These are phyloP conservation scores for Bombyx mori DNA, from an alignment of 1,140 invertebrate species.

Conservation along the genomic window DNA sequence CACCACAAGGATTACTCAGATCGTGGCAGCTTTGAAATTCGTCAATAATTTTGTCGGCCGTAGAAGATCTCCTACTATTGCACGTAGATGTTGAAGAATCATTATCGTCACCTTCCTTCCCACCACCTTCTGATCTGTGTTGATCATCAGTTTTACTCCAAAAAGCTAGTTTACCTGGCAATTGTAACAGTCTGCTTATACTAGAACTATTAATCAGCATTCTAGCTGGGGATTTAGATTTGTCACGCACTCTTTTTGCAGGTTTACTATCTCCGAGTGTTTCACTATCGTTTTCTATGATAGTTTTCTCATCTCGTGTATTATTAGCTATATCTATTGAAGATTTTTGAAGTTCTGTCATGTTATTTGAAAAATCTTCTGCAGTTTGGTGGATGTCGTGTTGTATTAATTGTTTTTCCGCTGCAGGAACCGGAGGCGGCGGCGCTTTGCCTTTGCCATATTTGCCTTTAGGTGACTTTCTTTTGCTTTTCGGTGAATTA, in stretches of 20 bases:
- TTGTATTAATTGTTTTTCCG: constrained; percentile 7
- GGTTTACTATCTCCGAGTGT: constrained; percentile 24
- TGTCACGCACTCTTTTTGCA: constrained; percentile 34
- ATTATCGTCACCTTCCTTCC: constrained; percentile 8
- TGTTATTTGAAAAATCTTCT: neutral
- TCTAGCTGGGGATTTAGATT: constrained; percentile 45
- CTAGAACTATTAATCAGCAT: constrained; percentile 32
- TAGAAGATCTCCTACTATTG: constrained; percentile 39
- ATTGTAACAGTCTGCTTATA: constrained; percentile 60
- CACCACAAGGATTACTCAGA: constrained; percentile 17
- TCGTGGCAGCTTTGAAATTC: constrained; percentile 38
- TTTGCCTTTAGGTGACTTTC: constrained; percentile 51
- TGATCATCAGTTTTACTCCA: constrained; percentile 59
- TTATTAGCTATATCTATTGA: neutral
- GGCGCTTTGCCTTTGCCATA: constrained; percentile 65
- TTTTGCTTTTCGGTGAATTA: constrained; percentile 52
- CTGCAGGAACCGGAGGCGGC: constrained; percentile 25
- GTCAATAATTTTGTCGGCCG: constrained; percentile 25
- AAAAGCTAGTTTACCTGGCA: constrained; percentile 65
- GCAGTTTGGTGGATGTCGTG: neutral
- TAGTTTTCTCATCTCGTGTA: no score
- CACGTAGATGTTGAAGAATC: constrained; percentile 30
- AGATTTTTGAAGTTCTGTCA: neutral
- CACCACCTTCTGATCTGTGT: constrained; percentile 21
- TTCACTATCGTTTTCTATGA: neutral